phyloP scores from a whole-genome alignment of 2,797 vertebrate genomes.

The Chelonia mydas region DNA sequence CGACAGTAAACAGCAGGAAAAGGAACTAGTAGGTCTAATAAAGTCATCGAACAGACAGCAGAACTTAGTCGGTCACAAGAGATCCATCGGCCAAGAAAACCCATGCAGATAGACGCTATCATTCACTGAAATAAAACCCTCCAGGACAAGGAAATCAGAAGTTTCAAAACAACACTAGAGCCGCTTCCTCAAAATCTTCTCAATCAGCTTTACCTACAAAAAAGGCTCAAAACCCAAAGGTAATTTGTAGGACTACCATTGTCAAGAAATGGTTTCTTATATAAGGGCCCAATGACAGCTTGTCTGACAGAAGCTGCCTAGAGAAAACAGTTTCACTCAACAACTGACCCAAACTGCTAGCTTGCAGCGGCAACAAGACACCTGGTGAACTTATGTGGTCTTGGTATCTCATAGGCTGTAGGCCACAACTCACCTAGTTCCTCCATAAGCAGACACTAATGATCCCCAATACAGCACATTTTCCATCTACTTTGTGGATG shows the following conservation, averaged over 20 bases:
- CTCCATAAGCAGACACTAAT: background rate
- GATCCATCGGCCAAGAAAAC: background rate
- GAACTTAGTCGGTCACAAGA: background rate
- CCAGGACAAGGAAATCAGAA: background rate
- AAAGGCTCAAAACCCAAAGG: background rate
- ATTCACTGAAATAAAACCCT: background rate
- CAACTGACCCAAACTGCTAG: background rate
- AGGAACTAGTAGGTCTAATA: background rate
- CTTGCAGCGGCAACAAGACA: background rate
- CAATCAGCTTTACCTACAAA: background rate
- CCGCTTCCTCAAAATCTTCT: background rate
- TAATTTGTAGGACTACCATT: background rate
- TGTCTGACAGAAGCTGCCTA: background rate
- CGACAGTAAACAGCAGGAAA: background rate
- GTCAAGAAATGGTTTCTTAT: background rate
- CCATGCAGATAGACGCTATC: background rate
- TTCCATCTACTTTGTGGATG: background rate
- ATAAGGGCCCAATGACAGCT: background rate
- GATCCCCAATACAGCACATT: background rate
- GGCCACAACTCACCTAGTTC: background rate
- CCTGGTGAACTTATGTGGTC: background rate
- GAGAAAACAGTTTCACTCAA: background rate
- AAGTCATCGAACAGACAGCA: background rate
- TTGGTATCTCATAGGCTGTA: background rate
- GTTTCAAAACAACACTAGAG: background rate